Evolutionary conservation across 1,140 invertebrate genomes (phyloP).

Genomic region (Linepithema humile): DNA sequence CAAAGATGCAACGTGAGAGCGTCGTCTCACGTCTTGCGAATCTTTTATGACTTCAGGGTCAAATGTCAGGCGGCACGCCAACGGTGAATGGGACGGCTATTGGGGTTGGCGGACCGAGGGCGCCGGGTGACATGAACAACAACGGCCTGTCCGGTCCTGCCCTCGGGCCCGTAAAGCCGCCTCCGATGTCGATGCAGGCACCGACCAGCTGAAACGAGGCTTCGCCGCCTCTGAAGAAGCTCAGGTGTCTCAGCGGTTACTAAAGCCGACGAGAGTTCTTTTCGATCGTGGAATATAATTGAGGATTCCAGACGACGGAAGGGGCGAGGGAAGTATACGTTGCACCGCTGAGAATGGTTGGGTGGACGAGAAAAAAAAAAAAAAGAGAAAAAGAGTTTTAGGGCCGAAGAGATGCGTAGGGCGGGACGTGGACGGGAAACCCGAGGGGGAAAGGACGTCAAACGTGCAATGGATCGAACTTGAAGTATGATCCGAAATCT

Average conservation of each 20-base stretch:
- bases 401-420: background rate
- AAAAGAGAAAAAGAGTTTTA: background rate
- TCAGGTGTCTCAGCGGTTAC: constrained; percentile 83
- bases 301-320: background rate
- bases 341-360: background rate
- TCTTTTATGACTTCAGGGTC: constrained; percentile 77
- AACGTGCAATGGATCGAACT: constrained; percentile 5
- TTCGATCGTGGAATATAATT: constrained; percentile 23
- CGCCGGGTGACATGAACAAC: constrained; percentile 84
- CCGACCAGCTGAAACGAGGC: constrained; percentile 84
- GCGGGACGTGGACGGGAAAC: background rate
- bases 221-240: constrained; percentile 81
- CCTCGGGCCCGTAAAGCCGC: constrained; percentile 81
- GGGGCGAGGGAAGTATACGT: background rate
- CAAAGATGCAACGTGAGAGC: background rate
- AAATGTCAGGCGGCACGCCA: constrained; percentile 79
- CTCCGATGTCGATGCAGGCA: constrained; percentile 83
- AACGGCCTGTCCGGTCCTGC: constrained; percentile 82
- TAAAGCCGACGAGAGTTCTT: constrained; percentile 65
- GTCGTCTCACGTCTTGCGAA: constrained; percentile 12
- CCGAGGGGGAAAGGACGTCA: background rate
- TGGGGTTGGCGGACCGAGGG: constrained; percentile 77
- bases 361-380: too few species aligned
- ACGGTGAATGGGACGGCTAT: constrained; percentile 81
- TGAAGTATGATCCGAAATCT: constrained; percentile 1